These are phyloP conservation scores for Incurvaria masculella DNA, from an alignment of 2,888 invertebrate species.

Conservation along the genomic window DNA sequence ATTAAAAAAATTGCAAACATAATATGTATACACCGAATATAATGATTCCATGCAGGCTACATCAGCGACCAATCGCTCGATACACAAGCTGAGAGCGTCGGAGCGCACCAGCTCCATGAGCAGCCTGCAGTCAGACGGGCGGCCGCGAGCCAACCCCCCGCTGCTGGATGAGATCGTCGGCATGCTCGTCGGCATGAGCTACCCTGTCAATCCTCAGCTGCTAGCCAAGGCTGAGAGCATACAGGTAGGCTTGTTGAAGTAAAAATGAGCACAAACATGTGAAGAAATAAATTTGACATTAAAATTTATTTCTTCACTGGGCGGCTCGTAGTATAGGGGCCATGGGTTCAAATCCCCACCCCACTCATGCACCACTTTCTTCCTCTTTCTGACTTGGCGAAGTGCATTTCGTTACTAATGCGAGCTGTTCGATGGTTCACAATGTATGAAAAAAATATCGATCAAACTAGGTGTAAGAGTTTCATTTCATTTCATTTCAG, in stretches of 20 bases:
- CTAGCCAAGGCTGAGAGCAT: conserved; percentile 45
- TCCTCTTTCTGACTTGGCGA: too few species aligned
- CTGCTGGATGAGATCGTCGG: conserved; percentile 67
- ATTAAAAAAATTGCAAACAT: too few species aligned
- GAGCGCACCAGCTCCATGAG: conserved; percentile 34
- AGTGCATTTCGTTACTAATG: too few species aligned
- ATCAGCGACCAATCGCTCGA: conserved; percentile 30
- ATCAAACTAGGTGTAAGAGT: too few species aligned
- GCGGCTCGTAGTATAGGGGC: not conserved
- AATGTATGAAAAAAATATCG: too few species aligned
- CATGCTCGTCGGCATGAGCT: conserved; percentile 62
- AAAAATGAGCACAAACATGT: not conserved
- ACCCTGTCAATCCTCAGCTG: conserved; percentile 48
- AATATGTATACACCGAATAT: too few species aligned
- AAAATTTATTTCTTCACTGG: not conserved
- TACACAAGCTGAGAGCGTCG: conserved; percentile 21
- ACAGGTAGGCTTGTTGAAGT: conserved; percentile 25
- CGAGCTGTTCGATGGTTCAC: too few species aligned
- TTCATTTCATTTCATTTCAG: too few species aligned
- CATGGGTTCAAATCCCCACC: too few species aligned
- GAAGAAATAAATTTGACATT: not conserved
- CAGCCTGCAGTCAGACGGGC: conserved; percentile 36
- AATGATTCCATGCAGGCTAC: too few species aligned
- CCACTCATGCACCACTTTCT: too few species aligned
- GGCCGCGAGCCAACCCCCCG: conserved; percentile 63